Percentiles rank a stretch among this genome's conserved stretches.
Evolutionary conservation across 2,113 vertebrate genomes (phyloP).

Genomic region (Carlito syrichta): DNA sequence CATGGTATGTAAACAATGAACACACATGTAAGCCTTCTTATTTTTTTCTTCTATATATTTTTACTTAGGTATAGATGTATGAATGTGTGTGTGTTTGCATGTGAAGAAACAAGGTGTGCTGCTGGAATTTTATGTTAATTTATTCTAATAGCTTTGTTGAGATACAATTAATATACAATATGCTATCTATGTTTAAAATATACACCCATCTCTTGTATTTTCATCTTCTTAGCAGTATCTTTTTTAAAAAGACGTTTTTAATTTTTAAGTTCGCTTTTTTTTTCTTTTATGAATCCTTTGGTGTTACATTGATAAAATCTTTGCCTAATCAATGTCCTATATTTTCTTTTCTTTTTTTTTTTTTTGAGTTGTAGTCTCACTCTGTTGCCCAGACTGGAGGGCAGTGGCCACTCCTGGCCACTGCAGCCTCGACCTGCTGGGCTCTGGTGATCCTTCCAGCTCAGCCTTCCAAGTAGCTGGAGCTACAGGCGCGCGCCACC

Average conservation of each 20-base stretch:
- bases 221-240: neutral
- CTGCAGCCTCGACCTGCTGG: too few species aligned
- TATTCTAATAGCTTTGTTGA: neutral
- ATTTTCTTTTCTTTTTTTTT: too few species aligned
- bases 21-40: neutral
- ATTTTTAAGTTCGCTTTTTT: neutral
- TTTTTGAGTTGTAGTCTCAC: too few species aligned
- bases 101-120: neutral
- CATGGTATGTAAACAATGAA: neutral
- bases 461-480: too few species aligned
- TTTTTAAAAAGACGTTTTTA: neutral
- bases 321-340: too few species aligned
- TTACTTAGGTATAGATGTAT: neutral
- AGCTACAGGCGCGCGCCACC: too few species aligned
- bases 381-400: too few species aligned
- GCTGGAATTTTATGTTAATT: neutral
- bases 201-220: neutral
- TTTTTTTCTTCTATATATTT: neutral
- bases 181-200: neutral
- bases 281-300: neutral
- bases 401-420: too few species aligned
- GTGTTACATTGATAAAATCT: neutral
- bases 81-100: neutral
- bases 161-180: neutral
- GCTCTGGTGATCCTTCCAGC: too few species aligned